Base-by-base conservation (phyloP, 2,797 vertebrate species). In the Helostoma temminkii region DNA sequence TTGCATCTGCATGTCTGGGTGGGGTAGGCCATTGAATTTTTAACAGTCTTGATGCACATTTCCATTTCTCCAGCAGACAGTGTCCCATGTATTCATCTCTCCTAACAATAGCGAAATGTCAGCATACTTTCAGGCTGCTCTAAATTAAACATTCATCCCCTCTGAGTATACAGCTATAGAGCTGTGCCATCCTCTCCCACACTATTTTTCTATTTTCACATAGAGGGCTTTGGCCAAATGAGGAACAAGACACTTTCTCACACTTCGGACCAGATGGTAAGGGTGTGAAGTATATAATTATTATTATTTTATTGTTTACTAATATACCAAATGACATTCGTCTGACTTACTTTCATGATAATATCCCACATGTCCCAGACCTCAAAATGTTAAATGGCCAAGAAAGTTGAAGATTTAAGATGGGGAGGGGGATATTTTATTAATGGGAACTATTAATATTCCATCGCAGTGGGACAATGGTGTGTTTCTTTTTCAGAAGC, bases 361-460 rank as follows among this genome's bases (percentile, higher is more conserved):
- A 28, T 24, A 45, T 72, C 77, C 69, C 63, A 72, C 62, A 76
- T 55, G 64, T 84, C 80, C 76, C 73, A 47, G 71, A 21, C 62
- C 78, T 74, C 5, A 34, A 79, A 81, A 68, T 59, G 77, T 71
- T 72, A 49, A 50, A 71, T 61, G 77, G 76, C 82, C 87, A 79
- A 77, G 81, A 82, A 89, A 83, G 88, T 88, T 84, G 58, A 83
- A 80, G 81, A 81, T 82, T 82, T 81, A 70, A 84, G 81, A 87
- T 80, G 77, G 85, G 80, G 83, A 81, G 77, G 73, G 61, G 86
- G 81, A 93, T 94, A 85, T 93, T 94, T 93, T 94, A 94, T 94
- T 94, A 94, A 94, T 94, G 91, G 75, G 37, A 64, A 72, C 87
- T 85, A 90, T 94, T 93, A 94, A 94, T 93, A 94, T 94, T 94